Conservation (phyloP, 2,113 vertebrate species). For the Dendropsophus ebraccatus region DNA sequence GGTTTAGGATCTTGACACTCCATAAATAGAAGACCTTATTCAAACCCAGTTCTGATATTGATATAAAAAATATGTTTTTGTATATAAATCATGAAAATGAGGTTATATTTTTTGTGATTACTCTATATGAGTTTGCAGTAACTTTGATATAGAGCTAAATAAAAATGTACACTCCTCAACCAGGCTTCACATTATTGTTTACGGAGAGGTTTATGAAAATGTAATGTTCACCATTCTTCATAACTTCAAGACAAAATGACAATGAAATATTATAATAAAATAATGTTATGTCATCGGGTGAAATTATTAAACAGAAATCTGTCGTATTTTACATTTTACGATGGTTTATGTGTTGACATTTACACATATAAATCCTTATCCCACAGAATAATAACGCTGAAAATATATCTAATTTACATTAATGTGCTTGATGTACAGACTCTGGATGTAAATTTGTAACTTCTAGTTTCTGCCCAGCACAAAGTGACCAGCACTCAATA, state of each 20-base stretch:
- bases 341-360: not conserved
- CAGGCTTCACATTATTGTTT: not conserved
- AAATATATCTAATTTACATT: not conserved
- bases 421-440: not conserved
- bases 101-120: not conserved
- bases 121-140: conserved; percentile 5
- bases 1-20: not conserved
- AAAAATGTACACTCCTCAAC: not conserved
- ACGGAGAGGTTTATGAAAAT: conserved; percentile 28
- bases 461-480: not conserved
- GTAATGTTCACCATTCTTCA: conserved; percentile 32
- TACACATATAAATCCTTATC: conserved; percentile 17
- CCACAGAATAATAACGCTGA: not conserved
- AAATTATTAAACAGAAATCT: conserved; percentile 42
- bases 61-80: not conserved
- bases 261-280: conserved; percentile 42
- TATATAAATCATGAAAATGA: conserved; percentile 2
- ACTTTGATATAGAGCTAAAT: conserved; percentile 32
- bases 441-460: not conserved
- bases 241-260: conserved; percentile 30
- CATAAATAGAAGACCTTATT: not conserved
- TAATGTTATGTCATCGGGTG: conserved; percentile 15
- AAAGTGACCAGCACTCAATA: not conserved
- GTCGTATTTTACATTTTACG: conserved; percentile 15
- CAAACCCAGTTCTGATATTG: not conserved